Evolutionary conservation across 2,797 vertebrate species (phyloP), one percentile per base, ranked within the genome.

Genomic region (Leptoclinus maculatus): DNA sequence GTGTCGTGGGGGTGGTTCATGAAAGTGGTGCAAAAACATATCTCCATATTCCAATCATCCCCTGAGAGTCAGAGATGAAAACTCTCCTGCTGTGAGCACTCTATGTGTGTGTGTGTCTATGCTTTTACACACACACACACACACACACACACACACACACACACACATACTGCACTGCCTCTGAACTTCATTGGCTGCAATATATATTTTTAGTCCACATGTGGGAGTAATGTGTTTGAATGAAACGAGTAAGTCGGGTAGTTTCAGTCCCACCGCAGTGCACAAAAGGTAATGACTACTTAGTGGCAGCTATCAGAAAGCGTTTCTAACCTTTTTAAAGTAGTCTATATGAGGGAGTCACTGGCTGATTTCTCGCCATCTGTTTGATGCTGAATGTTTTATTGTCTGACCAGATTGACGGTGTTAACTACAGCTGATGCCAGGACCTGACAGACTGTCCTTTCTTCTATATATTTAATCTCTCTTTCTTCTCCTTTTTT

Each of bases 181-280:
- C 84, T 89, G 86, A 93, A 91, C 88, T 91, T 90, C 84, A 86
- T 76, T 87, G 86, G 90, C 87, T 90, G 73, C 83, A 82, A 80
- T 84, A 84, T 78, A 17, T 94, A 93, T 93, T 93, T 94, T 90
- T 93, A 93, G 87, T 70, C 78, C 69, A 84, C 80, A 88, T 89
- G 93, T 93, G 90, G 92, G 92, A 93, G 92, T 93, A 78, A 89
- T 91, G 90, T 89, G 86, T 91, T 92, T 93, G 92, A 94, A 94
- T 93, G 91, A 93, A 93, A 87, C 65, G 39, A 93, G 87, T 92
- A 87, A 91, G 83, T 85, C 85, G 72, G 80, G 87, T 87, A 87
- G 86, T 92, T 93, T 92, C 90, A 91, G 84, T 83, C 80, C 83
- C 83, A 83, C 91, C 84, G 56, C 88, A 80, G 75, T 49, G 67